These are phyloP conservation scores for Agonopterix alstromeriana DNA, from an alignment of 2,888 invertebrate species.

Conservation along the genomic window DNA sequence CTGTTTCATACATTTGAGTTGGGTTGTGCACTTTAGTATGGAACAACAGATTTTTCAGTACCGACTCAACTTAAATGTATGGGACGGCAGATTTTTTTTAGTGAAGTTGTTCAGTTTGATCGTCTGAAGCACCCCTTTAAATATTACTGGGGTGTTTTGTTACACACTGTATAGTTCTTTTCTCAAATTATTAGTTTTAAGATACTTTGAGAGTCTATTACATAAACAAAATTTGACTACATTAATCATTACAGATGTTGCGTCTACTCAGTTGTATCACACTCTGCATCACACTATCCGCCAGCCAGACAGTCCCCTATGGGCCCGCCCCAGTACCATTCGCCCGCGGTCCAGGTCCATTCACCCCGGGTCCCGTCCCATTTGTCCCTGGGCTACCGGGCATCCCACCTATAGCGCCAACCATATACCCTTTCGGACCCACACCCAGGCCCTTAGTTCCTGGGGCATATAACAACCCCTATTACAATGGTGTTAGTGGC, in stretches of 20 bases:
- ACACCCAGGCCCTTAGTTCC: conserved; percentile 21
- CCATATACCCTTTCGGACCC: conserved; percentile 15
- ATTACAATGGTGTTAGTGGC: conserved; percentile 32
- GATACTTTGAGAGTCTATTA: too few relatives aligned
- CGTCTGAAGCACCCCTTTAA: too few relatives aligned
- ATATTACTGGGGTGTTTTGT: too few relatives aligned
- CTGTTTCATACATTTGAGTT: too few relatives aligned
- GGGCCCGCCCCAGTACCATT: conserved; percentile 6
- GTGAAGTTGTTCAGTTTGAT: too few relatives aligned
- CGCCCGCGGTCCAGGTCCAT: conserved; percentile 1
- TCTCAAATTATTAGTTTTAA: too few relatives aligned
- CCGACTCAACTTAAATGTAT: too few relatives aligned
- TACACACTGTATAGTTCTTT: too few relatives aligned
- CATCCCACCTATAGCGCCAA: conserved; percentile 6
- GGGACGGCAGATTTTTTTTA: too few relatives aligned
- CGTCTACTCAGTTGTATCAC: conserved; percentile 13
- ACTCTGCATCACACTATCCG: conserved; percentile 11
- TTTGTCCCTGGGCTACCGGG: conserved; percentile 4
- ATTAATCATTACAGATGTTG: conserved; percentile 26
- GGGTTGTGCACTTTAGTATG: too few relatives aligned
- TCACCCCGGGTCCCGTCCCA: not conserved
- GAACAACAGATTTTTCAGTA: too few relatives aligned
- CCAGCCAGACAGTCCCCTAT: conserved; percentile 8
- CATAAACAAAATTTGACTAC: too few relatives aligned
- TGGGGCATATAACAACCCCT: conserved; percentile 29